These are phyloP conservation scores for Stomorhina lunata DNA, from an alignment of 2,888 invertebrate genomes.

Conservation along the genomic window DNA sequence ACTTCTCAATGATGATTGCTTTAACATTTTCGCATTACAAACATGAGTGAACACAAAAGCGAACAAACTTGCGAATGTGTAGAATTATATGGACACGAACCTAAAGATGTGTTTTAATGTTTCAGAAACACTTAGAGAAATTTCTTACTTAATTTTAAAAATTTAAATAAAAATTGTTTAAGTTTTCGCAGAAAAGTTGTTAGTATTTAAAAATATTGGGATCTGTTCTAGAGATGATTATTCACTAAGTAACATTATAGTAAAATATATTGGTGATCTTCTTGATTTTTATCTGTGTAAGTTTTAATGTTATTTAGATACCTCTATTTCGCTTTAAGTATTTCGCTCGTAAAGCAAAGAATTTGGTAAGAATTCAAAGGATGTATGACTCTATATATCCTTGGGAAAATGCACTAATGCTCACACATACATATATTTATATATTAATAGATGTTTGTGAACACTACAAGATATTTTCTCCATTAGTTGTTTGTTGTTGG, in stretches of 20 bases:
- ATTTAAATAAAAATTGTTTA: neutral
- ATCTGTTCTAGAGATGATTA: no score
- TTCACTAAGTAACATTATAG: no score
- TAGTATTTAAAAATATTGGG: neutral
- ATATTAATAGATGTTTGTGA: neutral
- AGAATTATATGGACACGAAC: neutral
- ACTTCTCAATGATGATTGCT: neutral
- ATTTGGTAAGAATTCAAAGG: conserved; percentile 22
- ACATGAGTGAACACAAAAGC: no score
- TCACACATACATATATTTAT: neutral
- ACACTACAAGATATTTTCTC: neutral
- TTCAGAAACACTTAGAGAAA: neutral
- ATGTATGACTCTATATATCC: conserved; percentile 5
- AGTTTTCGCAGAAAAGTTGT: no score
- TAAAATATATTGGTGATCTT: no score
- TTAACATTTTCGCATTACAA: neutral
- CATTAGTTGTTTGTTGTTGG: neutral
- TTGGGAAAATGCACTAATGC: neutral
- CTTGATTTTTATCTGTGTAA: neutral
- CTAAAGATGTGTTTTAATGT: neutral
- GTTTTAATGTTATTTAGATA: neutral
- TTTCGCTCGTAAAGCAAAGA: conserved; percentile 18
- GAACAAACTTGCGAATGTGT: neutral
- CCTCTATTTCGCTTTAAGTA: conserved; percentile 1
- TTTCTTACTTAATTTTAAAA: neutral